These are phyloP conservation scores for Argentina silus DNA, from an alignment of 2,797 vertebrate species.

Conservation along the genomic window DNA sequence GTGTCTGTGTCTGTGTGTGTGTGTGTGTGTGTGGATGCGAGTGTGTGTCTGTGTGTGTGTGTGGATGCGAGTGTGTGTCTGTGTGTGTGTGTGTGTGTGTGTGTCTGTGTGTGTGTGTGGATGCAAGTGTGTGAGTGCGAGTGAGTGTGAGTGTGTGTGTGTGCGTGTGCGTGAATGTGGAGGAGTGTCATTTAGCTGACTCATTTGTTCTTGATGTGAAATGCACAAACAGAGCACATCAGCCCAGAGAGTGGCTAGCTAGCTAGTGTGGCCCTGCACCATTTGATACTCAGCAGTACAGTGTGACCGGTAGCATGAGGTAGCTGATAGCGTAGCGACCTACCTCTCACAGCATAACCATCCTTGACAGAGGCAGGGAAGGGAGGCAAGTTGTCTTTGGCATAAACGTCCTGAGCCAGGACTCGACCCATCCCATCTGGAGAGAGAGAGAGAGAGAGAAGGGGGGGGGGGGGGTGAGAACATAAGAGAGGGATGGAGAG, in stretches of 20 bases:
- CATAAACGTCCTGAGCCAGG: constrained; percentile 98
- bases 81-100: constrained; percentile 7
- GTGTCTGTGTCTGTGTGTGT: neutral
- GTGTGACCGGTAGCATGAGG: neutral
- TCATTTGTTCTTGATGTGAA: constrained; percentile 35
- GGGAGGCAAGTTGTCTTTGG: constrained; percentile 98
- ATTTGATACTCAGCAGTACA: neutral
- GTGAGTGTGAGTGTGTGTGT: constrained; percentile 23
- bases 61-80: neutral
- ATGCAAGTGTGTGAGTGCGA: constrained; percentile 19
- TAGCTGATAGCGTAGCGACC: constrained; percentile 37
- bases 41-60: constrained; percentile 13
- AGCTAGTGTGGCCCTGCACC: neutral
- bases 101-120: constrained; percentile 7
- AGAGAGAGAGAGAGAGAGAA: neutral
- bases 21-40: neutral
- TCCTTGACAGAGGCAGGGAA: constrained; percentile 99
- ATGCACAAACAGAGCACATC: neutral
- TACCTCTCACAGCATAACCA: constrained; percentile 97
- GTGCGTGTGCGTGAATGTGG: constrained; percentile 18
- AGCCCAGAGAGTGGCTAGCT: neutral
- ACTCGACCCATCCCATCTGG: constrained; percentile 97
- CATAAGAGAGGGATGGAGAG: neutral
- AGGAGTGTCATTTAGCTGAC: constrained; percentile 45
- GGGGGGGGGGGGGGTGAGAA: neutral